A percentile compares a stretch with the other conserved stretches of the same genome.
Conservation (phyloP, 1,140 invertebrate species). For the Vollenhovia emeryi region DNA sequence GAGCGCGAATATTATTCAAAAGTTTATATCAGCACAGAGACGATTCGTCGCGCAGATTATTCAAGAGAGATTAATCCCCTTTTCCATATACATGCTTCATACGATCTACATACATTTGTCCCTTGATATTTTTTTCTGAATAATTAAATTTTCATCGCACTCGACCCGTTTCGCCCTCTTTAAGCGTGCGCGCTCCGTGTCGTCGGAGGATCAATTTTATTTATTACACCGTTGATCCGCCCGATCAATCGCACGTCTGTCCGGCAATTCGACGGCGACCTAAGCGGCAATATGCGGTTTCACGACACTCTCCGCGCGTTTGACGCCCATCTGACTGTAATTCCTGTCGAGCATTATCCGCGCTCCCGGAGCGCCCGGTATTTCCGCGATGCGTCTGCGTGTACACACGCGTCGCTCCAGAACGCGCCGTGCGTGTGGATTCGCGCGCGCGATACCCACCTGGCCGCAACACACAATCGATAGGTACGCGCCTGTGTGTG, state of each 20-base stretch:
- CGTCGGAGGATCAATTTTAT: neutral
- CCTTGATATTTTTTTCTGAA: too few species aligned
- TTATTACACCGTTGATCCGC: neutral
- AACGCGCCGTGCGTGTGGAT: neutral
- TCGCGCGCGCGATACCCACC: constrained; percentile 14
- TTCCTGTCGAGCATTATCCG: constrained; percentile 62
- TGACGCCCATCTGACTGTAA: constrained; percentile 54
- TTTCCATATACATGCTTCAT: neutral
- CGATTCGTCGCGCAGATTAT: neutral
- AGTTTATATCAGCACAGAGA: neutral
- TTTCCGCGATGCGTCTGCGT: constrained; percentile 48
- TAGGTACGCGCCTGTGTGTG: too few species aligned
- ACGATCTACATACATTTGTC: neutral
- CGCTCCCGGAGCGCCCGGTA: constrained; percentile 28
- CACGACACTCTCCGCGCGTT: neutral
- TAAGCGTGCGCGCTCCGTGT: neutral
- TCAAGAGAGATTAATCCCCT: neutral
- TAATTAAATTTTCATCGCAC: neutral
- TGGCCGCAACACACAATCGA: constrained; percentile 24
- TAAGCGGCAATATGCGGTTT: constrained; percentile 35
- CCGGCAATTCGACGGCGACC: neutral
- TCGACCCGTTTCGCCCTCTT: neutral
- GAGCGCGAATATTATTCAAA: neutral
- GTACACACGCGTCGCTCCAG: neutral
- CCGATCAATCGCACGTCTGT: neutral